These are phyloP conservation scores for Dastarcus helophoroides DNA, from an alignment of 2,888 invertebrate species.

Conservation along the genomic window DNA sequence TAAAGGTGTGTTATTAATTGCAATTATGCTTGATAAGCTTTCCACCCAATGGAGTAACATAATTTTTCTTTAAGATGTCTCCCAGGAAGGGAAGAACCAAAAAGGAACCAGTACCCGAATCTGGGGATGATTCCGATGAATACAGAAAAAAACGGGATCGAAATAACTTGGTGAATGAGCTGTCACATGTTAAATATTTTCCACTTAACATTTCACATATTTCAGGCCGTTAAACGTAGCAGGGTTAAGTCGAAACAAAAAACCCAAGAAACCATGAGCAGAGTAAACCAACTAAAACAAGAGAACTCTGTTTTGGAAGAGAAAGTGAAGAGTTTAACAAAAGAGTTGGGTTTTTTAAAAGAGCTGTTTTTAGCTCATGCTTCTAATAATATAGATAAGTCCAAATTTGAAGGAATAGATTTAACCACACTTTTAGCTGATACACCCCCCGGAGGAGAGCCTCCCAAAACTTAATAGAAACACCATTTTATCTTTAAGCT, in stretches of 20 bases:
- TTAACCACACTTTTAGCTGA: slow-evolving; percentile 46
- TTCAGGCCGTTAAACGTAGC: slow-evolving; percentile 71
- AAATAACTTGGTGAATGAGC: slow-evolving; percentile 56
- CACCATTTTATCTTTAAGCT: too few species aligned
- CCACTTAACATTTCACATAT: slow-evolving; percentile 11
- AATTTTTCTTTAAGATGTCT: slow-evolving; percentile 24
- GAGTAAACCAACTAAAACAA: slow-evolving; percentile 62
- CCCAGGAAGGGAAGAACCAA: slow-evolving; percentile 27
- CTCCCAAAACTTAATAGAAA: too few species aligned
- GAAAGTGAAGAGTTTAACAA: slow-evolving; percentile 69
- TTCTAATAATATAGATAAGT: slow-evolving; percentile 43
- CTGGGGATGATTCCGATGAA: slow-evolving; percentile 53
- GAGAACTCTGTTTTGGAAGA: slow-evolving; percentile 73
- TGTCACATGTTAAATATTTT: neutral
- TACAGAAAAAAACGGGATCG: slow-evolving; percentile 63
- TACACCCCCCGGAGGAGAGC: too few species aligned
- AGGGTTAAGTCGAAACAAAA: slow-evolving; percentile 66
- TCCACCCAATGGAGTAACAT: too few species aligned
- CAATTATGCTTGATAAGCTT: too few species aligned
- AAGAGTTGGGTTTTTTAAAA: slow-evolving; percentile 68
- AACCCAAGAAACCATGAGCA: slow-evolving; percentile 63
- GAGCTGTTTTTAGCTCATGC: slow-evolving; percentile 73
- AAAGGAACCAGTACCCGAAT: slow-evolving; percentile 44
- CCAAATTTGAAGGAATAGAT: slow-evolving; percentile 47
- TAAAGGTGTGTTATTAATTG: too few species aligned